Evolutionary conservation across 2,888 invertebrate genomes (phyloP).

Genomic region (Drosophila anomelani): DNA sequence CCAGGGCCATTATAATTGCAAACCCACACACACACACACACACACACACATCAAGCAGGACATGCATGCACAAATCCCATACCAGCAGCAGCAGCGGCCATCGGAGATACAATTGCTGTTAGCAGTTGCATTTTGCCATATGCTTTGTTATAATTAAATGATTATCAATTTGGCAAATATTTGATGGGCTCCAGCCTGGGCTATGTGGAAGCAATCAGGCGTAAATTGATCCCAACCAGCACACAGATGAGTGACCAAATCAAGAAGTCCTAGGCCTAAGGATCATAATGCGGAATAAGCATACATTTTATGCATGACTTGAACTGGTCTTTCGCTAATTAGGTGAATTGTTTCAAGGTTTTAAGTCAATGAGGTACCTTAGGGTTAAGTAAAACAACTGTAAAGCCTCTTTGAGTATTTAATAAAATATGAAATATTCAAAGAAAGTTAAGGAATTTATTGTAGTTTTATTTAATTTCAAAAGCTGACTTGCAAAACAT

Average conservation of each 20-base stretch:
- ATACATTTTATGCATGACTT: constrained; percentile 1
- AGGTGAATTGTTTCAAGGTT: neutral
- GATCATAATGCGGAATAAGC: neutral
- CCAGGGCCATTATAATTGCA: constrained; percentile 71
- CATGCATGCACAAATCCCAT: constrained; percentile 3
- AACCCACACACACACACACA: constrained; percentile 25
- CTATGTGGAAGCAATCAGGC: constrained; percentile 58
- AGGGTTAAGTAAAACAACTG: neutral
- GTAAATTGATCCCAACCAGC: constrained; percentile 35
- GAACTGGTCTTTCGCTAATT: neutral
- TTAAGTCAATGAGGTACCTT: neutral
- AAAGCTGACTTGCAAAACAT: neutral
- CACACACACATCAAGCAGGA: constrained; percentile 8
- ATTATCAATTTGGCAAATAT: constrained; percentile 76
- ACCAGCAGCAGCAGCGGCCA: constrained; percentile 10
- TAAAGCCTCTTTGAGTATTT: neutral
- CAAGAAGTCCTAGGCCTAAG: neutral
- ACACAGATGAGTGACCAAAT: constrained; percentile 9
- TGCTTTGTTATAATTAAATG: constrained; percentile 74
- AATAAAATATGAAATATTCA: neutral
- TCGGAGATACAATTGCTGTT: constrained; percentile 32
- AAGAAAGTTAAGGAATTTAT: neutral
- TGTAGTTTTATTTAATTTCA: neutral
- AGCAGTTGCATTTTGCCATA: constrained; percentile 62
- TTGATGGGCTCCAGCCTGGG: constrained; percentile 47